Conservation (phyloP, 2,888 invertebrate species). For the Spilarctia lutea region DNA sequence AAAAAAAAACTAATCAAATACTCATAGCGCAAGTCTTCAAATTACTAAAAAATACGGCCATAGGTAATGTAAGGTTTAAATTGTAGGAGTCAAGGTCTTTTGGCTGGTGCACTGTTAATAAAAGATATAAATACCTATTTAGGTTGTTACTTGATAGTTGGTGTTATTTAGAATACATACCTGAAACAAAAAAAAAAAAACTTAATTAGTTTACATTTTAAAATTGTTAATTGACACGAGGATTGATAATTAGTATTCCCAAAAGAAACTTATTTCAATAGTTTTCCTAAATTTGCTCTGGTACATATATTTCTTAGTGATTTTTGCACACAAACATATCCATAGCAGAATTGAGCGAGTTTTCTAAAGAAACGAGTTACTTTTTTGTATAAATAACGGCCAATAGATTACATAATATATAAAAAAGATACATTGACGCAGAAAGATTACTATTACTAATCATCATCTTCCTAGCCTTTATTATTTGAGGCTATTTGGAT, state of each 20-base stretch:
- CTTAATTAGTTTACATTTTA: not conserved
- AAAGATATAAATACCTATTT: not conserved
- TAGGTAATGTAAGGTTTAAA: not conserved
- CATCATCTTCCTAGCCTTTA: too few species aligned
- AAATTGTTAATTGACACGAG: too few species aligned
- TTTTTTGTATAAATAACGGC: not conserved
- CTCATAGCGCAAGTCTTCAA: not conserved
- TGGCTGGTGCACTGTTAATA: not conserved
- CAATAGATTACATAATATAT: not conserved
- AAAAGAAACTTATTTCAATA: not conserved
- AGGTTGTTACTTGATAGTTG: not conserved
- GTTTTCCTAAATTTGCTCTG: not conserved
- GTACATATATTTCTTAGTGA: not conserved
- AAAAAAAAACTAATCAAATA: too few species aligned
- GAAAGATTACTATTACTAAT: not conserved
- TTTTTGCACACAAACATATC: not conserved
- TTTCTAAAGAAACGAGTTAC: not conserved
- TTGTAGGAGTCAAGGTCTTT: not conserved
- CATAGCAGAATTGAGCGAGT: not conserved
- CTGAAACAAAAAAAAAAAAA: conserved; percentile 9
- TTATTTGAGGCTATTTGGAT: too few species aligned
- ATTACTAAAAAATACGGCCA: not conserved
- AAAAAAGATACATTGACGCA: not conserved
- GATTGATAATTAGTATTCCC: too few species aligned
- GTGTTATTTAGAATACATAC: conserved; percentile 1